Base-by-base conservation (phyloP, 1,140 invertebrate species). In the Anadara kagoshimensis region DNA sequence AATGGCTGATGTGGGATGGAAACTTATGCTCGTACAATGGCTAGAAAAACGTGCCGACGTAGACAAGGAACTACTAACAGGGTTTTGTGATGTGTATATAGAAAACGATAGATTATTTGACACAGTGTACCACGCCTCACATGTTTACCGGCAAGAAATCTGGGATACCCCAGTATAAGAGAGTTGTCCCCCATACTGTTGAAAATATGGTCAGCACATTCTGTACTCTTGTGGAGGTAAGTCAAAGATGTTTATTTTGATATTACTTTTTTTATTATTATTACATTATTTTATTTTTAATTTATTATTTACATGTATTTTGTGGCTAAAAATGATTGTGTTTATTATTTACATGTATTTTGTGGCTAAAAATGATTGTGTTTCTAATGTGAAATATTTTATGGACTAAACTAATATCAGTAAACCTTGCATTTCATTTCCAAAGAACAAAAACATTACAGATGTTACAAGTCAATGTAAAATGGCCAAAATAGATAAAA, bases 141-240 rank as follows among this genome's bases (percentile, higher is more conserved):
- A 84, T 86, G 75, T 73, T 84, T 29, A 80, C 73, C 5, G 66
- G 66, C 18, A 68, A 53, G 3, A 81, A 84, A 49, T 63, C 29
- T 12, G 29, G 41, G 2, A 41, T 29, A 20, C 80, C 76, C 16
- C 78, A 73, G 20, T 87, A 80, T 70, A 84, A 76, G 54, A 75
- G 85, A 44, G 78, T 83, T 11, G 82, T 88, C 47, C 73, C 73
- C 22, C 87, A 88, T 45, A 78, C 85, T 0, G 59, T 80, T 12
- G 84, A 87, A 45, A 88, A 87, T 62, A 87, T 88, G 85, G 71
- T 88, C 10, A 45, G 57, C 36, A 88, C 87, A 2, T 86, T 88
- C 56, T 82, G 77, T 18, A 81, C 74, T 26, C 67, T 88, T 8
- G 67, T 87, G 29, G 86, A 87, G 82, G 87, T 88, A 71, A 65